Evolutionary conservation across 2,113 vertebrate species (phyloP).

Genomic region (Puma concolor): DNA sequence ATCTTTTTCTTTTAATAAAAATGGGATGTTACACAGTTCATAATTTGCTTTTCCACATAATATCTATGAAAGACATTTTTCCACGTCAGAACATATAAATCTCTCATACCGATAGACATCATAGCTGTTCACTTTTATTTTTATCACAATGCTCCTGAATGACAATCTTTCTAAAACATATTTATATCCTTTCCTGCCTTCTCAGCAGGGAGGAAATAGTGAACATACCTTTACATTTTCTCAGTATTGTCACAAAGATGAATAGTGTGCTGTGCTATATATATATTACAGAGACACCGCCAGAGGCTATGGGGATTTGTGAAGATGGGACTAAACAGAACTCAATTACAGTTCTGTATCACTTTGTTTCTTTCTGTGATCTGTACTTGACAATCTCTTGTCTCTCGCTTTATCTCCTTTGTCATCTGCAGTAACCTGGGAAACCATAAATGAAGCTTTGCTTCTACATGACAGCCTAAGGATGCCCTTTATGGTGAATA

Average conservation of each 20-base stretch:
- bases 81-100: neutral
- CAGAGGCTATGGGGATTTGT: neutral
- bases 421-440: conserved; percentile 37
- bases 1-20: conserved; percentile 31
- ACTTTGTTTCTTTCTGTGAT: neutral
- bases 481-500: neutral
- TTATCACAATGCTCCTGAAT: conserved; percentile 33
- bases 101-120: neutral
- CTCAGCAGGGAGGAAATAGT: neutral
- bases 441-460: conserved; percentile 21
- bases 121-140: conserved; percentile 22
- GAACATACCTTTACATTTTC: conserved; percentile 24
- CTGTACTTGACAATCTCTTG: neutral
- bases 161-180: conserved; percentile 17
- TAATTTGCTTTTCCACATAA: conserved; percentile 36
- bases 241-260: conserved; percentile 22
- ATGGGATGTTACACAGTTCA: neutral
- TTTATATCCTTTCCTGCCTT: conserved; percentile 32
- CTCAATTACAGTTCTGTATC: neutral
- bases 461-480: neutral
- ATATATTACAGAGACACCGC: neutral
- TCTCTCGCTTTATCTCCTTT: neutral
- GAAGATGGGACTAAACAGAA: conserved; percentile 1
- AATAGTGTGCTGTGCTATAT: neutral
- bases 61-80: conserved; percentile 10